phyloP scores from a whole-genome alignment of 2,888 invertebrate genomes.

The Drosophila buzzatii region DNA sequence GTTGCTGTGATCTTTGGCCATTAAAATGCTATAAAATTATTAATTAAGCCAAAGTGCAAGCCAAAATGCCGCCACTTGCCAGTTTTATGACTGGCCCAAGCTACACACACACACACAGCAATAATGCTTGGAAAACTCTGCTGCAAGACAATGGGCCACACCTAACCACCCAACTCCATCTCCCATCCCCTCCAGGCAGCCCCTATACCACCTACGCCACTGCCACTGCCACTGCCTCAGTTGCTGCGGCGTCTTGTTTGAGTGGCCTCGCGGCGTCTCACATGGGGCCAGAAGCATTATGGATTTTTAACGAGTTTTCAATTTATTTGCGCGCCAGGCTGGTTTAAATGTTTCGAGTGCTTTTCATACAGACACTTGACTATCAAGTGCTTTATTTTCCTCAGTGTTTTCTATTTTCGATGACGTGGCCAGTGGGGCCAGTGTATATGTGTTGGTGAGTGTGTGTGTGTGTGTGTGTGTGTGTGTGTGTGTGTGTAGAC shows the following conservation, averaged over 20 bases:
- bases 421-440: not conserved
- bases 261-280: slow-evolving; percentile 54
- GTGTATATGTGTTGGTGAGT: not conserved
- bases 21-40: slow-evolving; percentile 82
- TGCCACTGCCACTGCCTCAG: not conserved
- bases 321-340: slow-evolving; percentile 82
- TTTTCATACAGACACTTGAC: slow-evolving; percentile 81
- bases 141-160: slow-evolving; percentile 24
- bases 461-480: not conserved
- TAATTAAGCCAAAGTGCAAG: slow-evolving; percentile 75
- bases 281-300: slow-evolving; percentile 79
- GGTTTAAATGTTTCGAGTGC: slow-evolving; percentile 73
- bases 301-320: slow-evolving; percentile 86
- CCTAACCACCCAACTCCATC: not conserved
- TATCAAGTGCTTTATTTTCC: slow-evolving; percentile 73
- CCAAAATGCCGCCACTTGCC: slow-evolving; percentile 65
- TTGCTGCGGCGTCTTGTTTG: slow-evolving; percentile 14
- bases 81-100: slow-evolving; percentile 62
- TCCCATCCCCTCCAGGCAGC: not conserved
- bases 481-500: slow-evolving; percentile 12
- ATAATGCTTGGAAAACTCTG: slow-evolving; percentile 18
- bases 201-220: not conserved
- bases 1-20: slow-evolving; percentile 51
- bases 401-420: slow-evolving; percentile 16
- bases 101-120: not conserved